Base-by-base conservation (phyloP, 1,140 invertebrate genomes). In the Saccostrea cuccullata region DNA sequence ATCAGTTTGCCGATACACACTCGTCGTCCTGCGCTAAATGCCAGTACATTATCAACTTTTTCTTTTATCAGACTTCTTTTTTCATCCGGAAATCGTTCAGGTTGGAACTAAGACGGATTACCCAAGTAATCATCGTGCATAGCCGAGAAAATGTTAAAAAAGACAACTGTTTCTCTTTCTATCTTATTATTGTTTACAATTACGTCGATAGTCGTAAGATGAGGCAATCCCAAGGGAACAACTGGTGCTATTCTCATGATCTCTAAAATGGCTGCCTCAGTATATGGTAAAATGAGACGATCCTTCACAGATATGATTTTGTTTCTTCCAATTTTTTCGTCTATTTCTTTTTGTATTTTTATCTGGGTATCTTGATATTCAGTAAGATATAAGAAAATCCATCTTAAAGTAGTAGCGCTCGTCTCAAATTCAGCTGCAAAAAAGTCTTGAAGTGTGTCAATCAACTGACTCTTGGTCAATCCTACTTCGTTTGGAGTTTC, bases 371-470 rank as follows among this genome's bases (percentile, higher is more conserved):
- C 55, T 64, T 87, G 89, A 58, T 85, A 86, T n/a, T 82, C 73
- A n/a, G 86, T 77, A 47, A 91, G 70, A 15, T 85, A 82, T 60
- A 90, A n/a, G 20, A 91, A 85, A 2, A 64, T 55, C 90, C 90
- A 91, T 17, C 97, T 96, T 17, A 98, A 93, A 0, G 98, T 98
- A 0, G 97, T 96, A 55, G 98, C 94, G 0, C 97, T 97, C 0
- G 98, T 98, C 92, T 99, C 98, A 30, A 97, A 96, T 0, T 98
- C 98, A 60, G 98, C 98, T 0, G 98, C 98, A 92, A 98, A 98
- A 87, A 98, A 95, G 94, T 98, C 98, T 23, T 84, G 82, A 23
- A 91, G 36, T 15, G 85, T 90, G 87, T 64, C 40, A 17, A 60
- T 11, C 15, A 86, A 47, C 26, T 83, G 55, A 23, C 55, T 40